phyloP scores from a whole-genome alignment of 1,140 invertebrate species.

The Caenorhabditis briggsae region DNA sequence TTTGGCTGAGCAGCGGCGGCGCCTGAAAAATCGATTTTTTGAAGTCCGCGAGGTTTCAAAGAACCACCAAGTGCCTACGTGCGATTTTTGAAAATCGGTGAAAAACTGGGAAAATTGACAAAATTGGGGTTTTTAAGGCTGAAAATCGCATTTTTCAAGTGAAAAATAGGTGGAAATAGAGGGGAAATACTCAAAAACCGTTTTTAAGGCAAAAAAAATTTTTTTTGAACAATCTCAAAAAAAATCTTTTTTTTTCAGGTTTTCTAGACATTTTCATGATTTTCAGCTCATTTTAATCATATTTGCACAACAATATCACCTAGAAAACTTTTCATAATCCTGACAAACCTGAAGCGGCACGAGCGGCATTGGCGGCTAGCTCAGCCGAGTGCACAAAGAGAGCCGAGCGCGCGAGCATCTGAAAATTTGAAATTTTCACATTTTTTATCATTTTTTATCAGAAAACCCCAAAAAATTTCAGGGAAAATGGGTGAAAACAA shows the following conservation, averaged over 20 bases:
- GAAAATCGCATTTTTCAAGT: not conserved
- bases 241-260: not conserved
- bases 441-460: not conserved
- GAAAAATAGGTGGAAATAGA: too few relatives aligned
- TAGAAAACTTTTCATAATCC: not conserved
- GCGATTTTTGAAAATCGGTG: not conserved
- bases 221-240: not conserved
- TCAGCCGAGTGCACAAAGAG: constrained; percentile 24
- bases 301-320: not conserved
- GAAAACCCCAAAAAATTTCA: not conserved
- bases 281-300: not conserved
- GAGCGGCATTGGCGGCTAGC: constrained; percentile 38
- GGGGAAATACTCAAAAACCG: too few relatives aligned
- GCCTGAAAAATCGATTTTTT: not conserved
- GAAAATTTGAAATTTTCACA: not conserved
- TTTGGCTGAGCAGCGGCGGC: constrained; percentile 34
- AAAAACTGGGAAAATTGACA: too few relatives aligned
- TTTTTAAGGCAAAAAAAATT: too few relatives aligned
- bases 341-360: constrained; percentile 30
- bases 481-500: not conserved
- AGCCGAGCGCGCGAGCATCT: constrained; percentile 47
- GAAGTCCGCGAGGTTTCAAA: not conserved
- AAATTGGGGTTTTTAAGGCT: not conserved
- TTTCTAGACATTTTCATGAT: not conserved
- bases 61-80: not conserved